Evolutionary conservation across 2,113 vertebrate genomes (phyloP).

Genomic region (Isichthys henryi): DNA sequence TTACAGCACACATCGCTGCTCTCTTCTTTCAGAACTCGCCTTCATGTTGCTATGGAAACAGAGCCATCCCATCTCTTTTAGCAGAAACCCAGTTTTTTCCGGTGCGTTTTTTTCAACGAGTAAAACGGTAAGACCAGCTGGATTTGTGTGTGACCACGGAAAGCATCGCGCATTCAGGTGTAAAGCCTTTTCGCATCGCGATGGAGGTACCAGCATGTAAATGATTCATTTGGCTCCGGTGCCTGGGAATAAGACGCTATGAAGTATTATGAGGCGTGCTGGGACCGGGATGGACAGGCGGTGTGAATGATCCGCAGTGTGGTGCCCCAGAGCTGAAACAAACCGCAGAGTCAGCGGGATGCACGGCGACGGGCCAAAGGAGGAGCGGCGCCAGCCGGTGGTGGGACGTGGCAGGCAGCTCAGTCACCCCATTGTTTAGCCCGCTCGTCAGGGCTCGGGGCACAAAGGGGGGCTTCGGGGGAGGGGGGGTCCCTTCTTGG

Average conservation of each 20-base stretch:
- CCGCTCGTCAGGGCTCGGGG: background rate
- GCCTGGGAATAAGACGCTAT: background rate
- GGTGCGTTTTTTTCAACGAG: background rate
- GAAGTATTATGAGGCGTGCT: background rate
- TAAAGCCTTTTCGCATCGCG: background rate
- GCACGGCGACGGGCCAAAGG: background rate
- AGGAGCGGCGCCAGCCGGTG: background rate
- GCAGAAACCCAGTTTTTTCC: background rate
- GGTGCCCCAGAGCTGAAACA: background rate
- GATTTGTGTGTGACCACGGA: background rate
- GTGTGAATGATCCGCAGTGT: background rate
- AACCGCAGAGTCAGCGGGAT: background rate
- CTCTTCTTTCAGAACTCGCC: background rate
- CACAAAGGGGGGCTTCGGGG: background rate
- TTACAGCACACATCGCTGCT: conserved; percentile 3
- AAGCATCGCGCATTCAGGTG: background rate
- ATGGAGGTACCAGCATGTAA: background rate
- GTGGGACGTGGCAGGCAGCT: too few relatives aligned
- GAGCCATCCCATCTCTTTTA: background rate
- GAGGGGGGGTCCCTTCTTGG: background rate
- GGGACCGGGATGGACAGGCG: background rate
- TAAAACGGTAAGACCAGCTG: background rate
- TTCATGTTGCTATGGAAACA: conserved; percentile 20
- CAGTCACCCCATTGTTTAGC: background rate
- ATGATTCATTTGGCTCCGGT: background rate